phyloP scores from a whole-genome alignment of 2,113 vertebrate species.

The Ictidomys tridecemlineatus region DNA sequence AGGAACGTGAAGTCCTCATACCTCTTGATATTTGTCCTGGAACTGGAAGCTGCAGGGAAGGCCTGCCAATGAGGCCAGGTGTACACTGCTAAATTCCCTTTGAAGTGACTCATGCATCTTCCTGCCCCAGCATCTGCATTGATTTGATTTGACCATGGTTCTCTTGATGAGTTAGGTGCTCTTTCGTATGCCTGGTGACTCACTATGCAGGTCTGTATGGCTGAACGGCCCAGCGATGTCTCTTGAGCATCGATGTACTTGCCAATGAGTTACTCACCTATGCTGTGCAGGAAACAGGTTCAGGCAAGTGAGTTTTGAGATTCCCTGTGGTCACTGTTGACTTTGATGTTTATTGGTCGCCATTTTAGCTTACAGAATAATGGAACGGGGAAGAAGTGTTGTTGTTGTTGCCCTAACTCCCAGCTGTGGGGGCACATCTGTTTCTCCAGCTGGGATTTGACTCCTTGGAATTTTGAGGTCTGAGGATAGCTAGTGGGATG shows the following conservation, averaged over 20 bases:
- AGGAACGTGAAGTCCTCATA: background rate
- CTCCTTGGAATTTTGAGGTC: constrained; percentile 1
- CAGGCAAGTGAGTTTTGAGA: constrained; percentile 63
- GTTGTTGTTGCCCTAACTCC: background rate
- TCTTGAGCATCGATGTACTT: background rate
- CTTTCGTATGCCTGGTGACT: constrained; percentile 39
- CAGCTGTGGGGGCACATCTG: constrained; percentile 37
- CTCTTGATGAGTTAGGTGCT: background rate
- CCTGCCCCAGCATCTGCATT: background rate
- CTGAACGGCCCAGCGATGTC: background rate
- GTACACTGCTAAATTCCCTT: background rate
- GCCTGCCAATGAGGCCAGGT: background rate
- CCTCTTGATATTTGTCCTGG: background rate
- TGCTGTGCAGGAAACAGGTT: constrained; percentile 41
- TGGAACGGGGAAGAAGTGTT: background rate
- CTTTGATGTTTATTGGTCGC: constrained; percentile 48
- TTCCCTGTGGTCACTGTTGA: constrained; percentile 10
- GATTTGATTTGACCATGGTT: background rate
- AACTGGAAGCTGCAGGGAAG: background rate
- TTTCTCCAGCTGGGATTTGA: constrained; percentile 36
- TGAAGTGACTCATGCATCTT: background rate
- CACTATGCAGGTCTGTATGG: background rate
- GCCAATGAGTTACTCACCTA: constrained; percentile 35
- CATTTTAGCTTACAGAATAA: background rate
- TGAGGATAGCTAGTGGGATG: background rate